Base-by-base conservation (phyloP, 1,140 invertebrate species). In the Sminthurides bifidus region DNA sequence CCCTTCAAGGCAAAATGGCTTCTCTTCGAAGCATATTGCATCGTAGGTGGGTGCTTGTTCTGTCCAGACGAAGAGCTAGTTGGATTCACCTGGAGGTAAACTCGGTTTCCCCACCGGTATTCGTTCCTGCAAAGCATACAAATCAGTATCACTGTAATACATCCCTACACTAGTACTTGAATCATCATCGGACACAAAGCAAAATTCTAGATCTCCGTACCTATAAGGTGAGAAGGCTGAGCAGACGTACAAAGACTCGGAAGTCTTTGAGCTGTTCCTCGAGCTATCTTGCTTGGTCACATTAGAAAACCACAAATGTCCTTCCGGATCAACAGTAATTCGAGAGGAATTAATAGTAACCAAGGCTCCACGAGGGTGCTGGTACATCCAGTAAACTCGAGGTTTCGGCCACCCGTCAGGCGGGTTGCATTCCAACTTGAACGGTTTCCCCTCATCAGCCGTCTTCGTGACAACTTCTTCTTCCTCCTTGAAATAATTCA, bases 361-460 rank as follows among this genome's bases (percentile, higher is more conserved):
- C 49, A 93, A 81, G 45, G 79, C 79, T 24, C 85, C 87, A 41
- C 79, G 76, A 0, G 78, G 76, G 64, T 84, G 81, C 73, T 57
- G 41, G 21, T 33, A 14, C 12, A 35, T 41, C 91, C 92, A 96
- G 69, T 92, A 88, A 0, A 96, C 88, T 46, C 81, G 85, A 0
- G 92, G 92, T 69, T 87, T 92, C 2, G 92, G 92, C 79, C 88
- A 93, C 65, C 92, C 92, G 68, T 91, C 87, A 0, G 91, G 91
- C 2, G 91, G 88, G 66, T 87, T 79, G 68, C 92, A 96, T 1
- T 79, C 79, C 29, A 96, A 69, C 65, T 86, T 85, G 71, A 84
- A 87, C 0, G 90, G 90, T 29, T 87, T 78, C 12, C 92, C 92
- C 72, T 95, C 91, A 15, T 82, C 76, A 0, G 85, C 88, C 37